These are phyloP conservation scores for Agrilus biguttatus DNA, from an alignment of 2,888 invertebrate genomes.

Conservation along the genomic window DNA sequence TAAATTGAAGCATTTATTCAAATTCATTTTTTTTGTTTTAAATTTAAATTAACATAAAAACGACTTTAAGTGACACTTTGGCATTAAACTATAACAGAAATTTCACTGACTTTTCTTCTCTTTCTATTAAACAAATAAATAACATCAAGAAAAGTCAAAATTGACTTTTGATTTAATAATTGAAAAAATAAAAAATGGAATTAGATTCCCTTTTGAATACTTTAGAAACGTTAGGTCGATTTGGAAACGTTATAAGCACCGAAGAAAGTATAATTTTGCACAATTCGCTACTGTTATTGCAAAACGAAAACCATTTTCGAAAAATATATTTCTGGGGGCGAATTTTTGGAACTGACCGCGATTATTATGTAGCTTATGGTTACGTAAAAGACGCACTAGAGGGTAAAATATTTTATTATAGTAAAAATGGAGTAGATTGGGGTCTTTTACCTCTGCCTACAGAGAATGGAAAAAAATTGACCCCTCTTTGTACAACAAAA, in stretches of 20 bases:
- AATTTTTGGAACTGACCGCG: constrained; percentile 57
- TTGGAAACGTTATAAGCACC: constrained; percentile 54
- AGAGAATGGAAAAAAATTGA: constrained; percentile 27
- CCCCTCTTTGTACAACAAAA: constrained; percentile 27
- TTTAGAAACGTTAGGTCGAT: constrained; percentile 40
- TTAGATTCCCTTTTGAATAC: constrained; percentile 34
- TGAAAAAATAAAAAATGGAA: constrained; percentile 34
- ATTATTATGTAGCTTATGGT: constrained; percentile 77
- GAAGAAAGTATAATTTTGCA: constrained; percentile 61
- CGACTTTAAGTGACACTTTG: too few species aligned
- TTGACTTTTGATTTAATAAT: too few species aligned
- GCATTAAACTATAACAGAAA: too few species aligned
- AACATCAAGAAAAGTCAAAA: too few species aligned
- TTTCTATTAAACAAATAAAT: too few species aligned
- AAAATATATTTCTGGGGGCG: constrained; percentile 79
- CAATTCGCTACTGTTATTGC: constrained; percentile 62
- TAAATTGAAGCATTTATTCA: too few species aligned
- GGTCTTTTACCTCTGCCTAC: constrained; percentile 38
- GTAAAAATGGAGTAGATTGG: constrained; percentile 58
- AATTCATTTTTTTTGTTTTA: too few species aligned
- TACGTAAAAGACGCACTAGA: constrained; percentile 55
- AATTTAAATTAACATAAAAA: too few species aligned
- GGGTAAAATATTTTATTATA: constrained; percentile 66
- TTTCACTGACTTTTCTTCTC: too few species aligned
- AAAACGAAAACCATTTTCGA: constrained; percentile 72